These are phyloP conservation scores for Drosophila saltans DNA, from an alignment of 1,140 invertebrate genomes.

Conservation along the genomic window DNA sequence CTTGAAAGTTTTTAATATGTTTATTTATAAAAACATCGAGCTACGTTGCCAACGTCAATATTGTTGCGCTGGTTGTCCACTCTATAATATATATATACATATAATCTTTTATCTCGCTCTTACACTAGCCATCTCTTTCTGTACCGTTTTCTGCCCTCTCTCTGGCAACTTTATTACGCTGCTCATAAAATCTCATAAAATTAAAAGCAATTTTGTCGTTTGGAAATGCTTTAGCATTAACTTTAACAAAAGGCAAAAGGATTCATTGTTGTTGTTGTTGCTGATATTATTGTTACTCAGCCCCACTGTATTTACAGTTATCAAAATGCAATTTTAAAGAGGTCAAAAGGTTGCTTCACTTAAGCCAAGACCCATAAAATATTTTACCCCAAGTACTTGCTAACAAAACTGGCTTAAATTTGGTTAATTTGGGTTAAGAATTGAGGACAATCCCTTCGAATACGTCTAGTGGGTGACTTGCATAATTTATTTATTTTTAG, in stretches of 20 bases:
- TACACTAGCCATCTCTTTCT: not conserved
- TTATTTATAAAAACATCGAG: constrained; percentile 68
- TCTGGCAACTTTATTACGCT: constrained; percentile 54
- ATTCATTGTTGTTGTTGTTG: constrained; percentile 22
- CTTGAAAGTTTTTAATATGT: constrained; percentile 77
- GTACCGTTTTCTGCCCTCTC: not conserved
- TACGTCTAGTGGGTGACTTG: no score
- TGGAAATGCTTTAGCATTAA: constrained; percentile 51
- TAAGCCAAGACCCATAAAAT: constrained; percentile 4
- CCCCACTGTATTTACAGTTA: constrained; percentile 30
- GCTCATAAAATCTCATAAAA: constrained; percentile 69
- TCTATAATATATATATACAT: constrained; percentile 9
- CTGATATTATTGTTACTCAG: not conserved
- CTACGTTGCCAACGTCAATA: constrained; percentile 45
- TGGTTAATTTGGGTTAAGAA: not conserved
- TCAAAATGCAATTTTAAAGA: constrained; percentile 38
- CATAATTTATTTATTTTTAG: no score
- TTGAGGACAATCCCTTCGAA: not conserved
- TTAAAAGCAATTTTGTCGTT: constrained; percentile 72
- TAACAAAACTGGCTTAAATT: not conserved
- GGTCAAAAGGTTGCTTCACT: constrained; percentile 28
- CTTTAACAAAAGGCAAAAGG: constrained; percentile 20
- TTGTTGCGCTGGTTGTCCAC: constrained; percentile 19
- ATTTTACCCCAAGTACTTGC: not conserved
- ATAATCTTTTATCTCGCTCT: constrained; percentile 1